Evolutionary conservation across 2,888 invertebrate genomes (phyloP).

Genomic region (Cyclophora albipunctata): DNA sequence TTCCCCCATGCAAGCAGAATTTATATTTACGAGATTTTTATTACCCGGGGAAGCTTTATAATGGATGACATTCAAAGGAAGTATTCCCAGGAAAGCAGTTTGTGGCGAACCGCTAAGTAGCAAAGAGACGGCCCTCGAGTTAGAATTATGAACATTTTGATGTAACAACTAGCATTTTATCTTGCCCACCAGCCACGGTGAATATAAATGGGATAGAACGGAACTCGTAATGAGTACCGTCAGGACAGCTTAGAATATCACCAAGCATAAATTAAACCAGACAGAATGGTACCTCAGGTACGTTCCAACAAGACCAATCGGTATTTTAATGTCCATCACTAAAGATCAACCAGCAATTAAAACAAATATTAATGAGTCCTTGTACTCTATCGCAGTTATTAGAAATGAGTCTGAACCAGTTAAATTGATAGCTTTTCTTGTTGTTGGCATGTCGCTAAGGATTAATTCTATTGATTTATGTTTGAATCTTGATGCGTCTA

Average conservation of each 20-base stretch:
- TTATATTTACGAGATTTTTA: constrained; percentile 23
- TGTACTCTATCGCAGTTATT: no score
- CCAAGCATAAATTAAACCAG: no score
- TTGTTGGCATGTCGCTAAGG: constrained; percentile 16
- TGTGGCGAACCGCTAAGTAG: constrained; percentile 54
- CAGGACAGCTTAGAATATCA: no score
- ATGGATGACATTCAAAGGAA: constrained; percentile 42
- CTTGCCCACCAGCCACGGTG: background rate
- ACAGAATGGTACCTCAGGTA: no score
- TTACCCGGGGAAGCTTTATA: constrained; percentile 22
- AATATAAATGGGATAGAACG: no score
- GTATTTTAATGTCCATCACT: no score
- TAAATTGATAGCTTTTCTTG: no score
- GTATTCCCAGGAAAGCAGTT: constrained; percentile 37
- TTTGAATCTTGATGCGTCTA: constrained; percentile 27
- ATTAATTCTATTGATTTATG: constrained; percentile 32
- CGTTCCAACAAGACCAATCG: no score
- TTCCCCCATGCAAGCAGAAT: constrained; percentile 10
- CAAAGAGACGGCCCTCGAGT: constrained; percentile 30
- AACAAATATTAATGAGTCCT: no score
- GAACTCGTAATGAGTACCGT: no score
- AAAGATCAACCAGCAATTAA: no score
- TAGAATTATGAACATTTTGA: constrained; percentile 37
- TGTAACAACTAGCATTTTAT: constrained; percentile 29
- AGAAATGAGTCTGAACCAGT: no score